Evolutionary conservation across 1,140 invertebrate species (phyloP).

Genomic region (Venustaconcha ellipsiformis): DNA sequence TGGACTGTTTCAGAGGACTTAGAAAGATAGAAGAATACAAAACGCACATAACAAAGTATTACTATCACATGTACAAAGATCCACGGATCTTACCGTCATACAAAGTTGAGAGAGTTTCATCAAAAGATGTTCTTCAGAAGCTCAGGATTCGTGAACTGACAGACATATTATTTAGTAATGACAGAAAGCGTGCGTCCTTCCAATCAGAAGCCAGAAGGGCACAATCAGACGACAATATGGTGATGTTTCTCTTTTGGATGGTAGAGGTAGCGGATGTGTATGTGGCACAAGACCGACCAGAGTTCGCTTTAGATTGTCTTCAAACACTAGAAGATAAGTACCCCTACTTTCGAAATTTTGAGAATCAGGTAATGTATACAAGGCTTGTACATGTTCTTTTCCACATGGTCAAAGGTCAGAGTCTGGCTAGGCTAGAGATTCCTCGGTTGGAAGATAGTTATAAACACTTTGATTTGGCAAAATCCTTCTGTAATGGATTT

Average conservation of each 20-base stretch:
- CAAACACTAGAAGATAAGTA: conserved; percentile 1
- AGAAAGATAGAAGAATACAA: conserved; percentile 3
- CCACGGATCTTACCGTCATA: conserved; percentile 1
- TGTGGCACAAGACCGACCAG: conserved; percentile 18
- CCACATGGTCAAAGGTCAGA: conserved; percentile 25
- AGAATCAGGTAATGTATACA: too few relatives aligned
- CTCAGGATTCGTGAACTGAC: conserved; percentile 13
- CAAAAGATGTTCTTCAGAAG: conserved; percentile 3
- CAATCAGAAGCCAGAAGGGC: conserved; percentile 19
- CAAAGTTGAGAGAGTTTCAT: background rate
- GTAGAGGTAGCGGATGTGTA: conserved; percentile 28
- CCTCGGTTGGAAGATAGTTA: background rate
- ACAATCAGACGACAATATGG: background rate
- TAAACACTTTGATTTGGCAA: conserved; percentile 3
- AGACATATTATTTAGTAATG: conserved; percentile 13
- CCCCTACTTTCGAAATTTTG: too few relatives aligned
- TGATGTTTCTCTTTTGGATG: conserved; percentile 21
- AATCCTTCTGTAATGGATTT: too few relatives aligned
- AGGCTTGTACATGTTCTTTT: conserved; percentile 22
- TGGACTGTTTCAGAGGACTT: conserved; percentile 9
- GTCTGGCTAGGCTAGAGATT: conserved; percentile 6
- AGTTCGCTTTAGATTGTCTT: conserved; percentile 13
- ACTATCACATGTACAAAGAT: conserved; percentile 13
- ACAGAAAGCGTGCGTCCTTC: conserved; percentile 4
- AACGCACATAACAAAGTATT: conserved; percentile 17